These are phyloP conservation scores for Pao palembangensis DNA, from an alignment of 2,113 vertebrate species.

Conservation along the genomic window DNA sequence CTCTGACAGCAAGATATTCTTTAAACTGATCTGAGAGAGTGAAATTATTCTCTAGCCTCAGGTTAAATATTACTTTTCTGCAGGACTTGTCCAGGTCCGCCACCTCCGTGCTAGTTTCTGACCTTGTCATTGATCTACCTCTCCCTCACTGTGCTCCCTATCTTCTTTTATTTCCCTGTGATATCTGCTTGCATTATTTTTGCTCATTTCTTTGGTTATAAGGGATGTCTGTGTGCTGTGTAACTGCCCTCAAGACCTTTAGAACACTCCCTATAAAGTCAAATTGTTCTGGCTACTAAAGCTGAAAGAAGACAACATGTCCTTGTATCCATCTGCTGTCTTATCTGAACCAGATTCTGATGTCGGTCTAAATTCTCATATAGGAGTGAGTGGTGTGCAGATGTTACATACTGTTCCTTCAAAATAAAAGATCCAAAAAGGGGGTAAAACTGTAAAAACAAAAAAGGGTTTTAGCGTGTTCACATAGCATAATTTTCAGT, in stretches of 20 bases:
- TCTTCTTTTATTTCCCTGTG: constrained; percentile 25
- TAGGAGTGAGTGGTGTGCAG: too few species aligned
- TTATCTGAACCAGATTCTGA: too few species aligned
- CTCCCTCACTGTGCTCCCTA: constrained; percentile 29
- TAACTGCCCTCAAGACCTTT: constrained; percentile 51
- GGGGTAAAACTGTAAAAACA: too few species aligned
- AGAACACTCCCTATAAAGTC: constrained; percentile 18
- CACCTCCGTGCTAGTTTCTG: constrained; percentile 56
- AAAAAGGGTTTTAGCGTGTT: too few species aligned
- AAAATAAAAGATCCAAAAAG: too few species aligned
- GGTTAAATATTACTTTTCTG: constrained; percentile 80
- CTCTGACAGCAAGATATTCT: constrained; percentile 79
- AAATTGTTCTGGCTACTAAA: constrained; percentile 5
- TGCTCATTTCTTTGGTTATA: constrained; percentile 45
- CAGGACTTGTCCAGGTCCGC: constrained; percentile 63
- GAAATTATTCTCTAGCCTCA: constrained; percentile 82
- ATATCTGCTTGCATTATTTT: constrained; percentile 48
- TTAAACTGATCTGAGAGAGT: constrained; percentile 81
- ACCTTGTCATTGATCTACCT: constrained; percentile 77
- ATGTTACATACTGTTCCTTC: too few species aligned
- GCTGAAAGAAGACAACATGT: not conserved
- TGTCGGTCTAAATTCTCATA: too few species aligned
- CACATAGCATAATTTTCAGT: too few species aligned
- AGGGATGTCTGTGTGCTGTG: constrained; percentile 31
- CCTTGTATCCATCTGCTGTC: not conserved